Percentiles rank a stretch among this genome's conserved stretches.
Evolutionary conservation across 2,888 invertebrate genomes (phyloP).

Genomic region (Crocallis elinguaria): DNA sequence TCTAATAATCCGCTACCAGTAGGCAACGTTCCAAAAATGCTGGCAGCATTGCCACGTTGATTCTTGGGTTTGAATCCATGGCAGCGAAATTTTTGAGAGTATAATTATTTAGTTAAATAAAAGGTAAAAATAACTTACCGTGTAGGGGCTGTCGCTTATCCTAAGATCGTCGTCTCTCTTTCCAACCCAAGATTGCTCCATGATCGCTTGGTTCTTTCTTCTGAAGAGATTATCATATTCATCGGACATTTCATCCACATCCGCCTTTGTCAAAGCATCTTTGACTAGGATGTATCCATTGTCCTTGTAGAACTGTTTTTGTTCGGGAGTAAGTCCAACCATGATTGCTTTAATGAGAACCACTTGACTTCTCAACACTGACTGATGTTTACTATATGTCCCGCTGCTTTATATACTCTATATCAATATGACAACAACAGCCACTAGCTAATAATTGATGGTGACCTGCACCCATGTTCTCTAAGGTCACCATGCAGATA

Average conservation of each 20-base stretch:
- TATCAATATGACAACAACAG: slow-evolving; percentile 4
- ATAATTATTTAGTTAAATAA: too few species aligned
- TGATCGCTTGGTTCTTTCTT: slow-evolving; percentile 70
- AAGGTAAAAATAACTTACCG: too few species aligned
- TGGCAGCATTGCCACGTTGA: too few species aligned
- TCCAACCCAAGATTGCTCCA: slow-evolving; percentile 84
- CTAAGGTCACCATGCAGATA: slow-evolving; percentile 17
- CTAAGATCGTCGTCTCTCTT: slow-evolving; percentile 59
- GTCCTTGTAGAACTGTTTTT: slow-evolving; percentile 78
- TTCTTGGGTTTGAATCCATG: too few species aligned
- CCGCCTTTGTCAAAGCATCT: slow-evolving; percentile 68
- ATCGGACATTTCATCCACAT: slow-evolving; percentile 70
- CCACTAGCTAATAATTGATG: slow-evolving; percentile 16
- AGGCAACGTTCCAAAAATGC: too few species aligned
- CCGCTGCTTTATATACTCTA: slow-evolving; percentile 20
- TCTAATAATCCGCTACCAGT: too few species aligned
- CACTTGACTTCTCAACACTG: slow-evolving; percentile 5
- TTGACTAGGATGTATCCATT: slow-evolving; percentile 82
- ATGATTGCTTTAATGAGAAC: slow-evolving; percentile 32
- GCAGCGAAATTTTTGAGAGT: too few species aligned
- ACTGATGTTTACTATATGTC: slow-evolving; percentile 5
- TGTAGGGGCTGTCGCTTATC: slow-evolving; percentile 50
- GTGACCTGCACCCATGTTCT: slow-evolving; percentile 23
- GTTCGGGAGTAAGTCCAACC: slow-evolving; percentile 66
- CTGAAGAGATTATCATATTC: slow-evolving; percentile 82